phyloP scores from a whole-genome alignment of 2,888 invertebrate genomes.

The Nemurella pictetii region DNA sequence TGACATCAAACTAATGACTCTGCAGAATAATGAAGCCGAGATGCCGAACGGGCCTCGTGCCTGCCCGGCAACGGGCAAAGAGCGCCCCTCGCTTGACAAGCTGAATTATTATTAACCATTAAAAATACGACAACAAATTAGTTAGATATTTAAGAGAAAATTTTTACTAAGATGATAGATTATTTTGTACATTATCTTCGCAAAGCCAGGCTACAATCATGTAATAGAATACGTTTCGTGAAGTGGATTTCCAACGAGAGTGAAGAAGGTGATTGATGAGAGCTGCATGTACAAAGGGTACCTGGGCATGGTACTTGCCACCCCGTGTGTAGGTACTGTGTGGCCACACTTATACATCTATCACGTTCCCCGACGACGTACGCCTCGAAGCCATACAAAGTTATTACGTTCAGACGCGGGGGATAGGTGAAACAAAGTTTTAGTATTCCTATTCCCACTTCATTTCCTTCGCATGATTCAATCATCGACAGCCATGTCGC shows the following conservation, averaged over 20 bases:
- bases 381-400: not conserved
- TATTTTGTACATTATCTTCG: not conserved
- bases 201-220: not conserved
- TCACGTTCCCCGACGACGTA: not conserved
- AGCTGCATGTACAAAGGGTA: not conserved
- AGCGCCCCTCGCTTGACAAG: constrained; percentile 11
- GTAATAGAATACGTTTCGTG: not conserved
- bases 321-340: not conserved
- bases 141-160: not conserved
- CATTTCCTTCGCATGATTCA: not conserved
- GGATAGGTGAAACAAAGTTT: not conserved
- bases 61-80: not conserved
- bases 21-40: constrained; percentile 6
- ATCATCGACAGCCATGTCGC: not conserved
- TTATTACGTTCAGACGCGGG: not conserved
- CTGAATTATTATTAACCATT: constrained; percentile 15
- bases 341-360: not conserved
- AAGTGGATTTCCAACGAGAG: not conserved
- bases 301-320: not conserved
- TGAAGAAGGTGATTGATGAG: not conserved
- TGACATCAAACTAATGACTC: constrained; percentile 24
- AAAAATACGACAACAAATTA: constrained; percentile 25
- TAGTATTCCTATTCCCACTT: no score
- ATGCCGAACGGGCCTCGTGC: constrained; percentile 10
- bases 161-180: not conserved